Base-by-base conservation (phyloP, 2,888 invertebrate species). In the Dione juno region DNA sequence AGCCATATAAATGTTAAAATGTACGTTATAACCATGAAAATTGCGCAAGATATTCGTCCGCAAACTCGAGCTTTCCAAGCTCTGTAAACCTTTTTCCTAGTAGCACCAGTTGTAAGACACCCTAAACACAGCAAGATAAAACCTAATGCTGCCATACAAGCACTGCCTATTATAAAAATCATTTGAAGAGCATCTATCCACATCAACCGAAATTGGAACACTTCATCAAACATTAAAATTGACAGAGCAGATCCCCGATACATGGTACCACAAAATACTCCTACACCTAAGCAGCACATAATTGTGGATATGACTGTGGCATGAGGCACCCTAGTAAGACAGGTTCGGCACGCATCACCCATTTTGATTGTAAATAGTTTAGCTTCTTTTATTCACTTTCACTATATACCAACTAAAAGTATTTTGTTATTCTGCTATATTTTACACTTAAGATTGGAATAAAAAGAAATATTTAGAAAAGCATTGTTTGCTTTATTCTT, bases 301-400 rank as follows among this genome's bases (percentile, higher is more conserved):
- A 98, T 96, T 63, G 98, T 98, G 67, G 98, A 98, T 84, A 99
- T 98, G 68, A 99, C 95, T 68, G 98, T 98, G 76, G 98, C 98
- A 92, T 98, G 98, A 28, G 99, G 99, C 81, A 99, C 96, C 80
- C 98, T 95, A 54, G 97, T 96, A 92, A 98, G 95, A 86, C 97
- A 98, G 85, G 97, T 96, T 87, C 96, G 96, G 84, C 97, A 97
- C 79, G 95, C 94, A 82, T 95, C 95, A 84, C 95, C 95, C 93
- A 93, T 93, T 79, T 45, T 82, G 65, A 43, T 52, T 16, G 28
- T 57, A 37, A 16, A 57, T 37, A 40, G 10, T 57, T 57, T 40
- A 37, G 10, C 35, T 57, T 57, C 16, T 48, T 54, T 16, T 37
- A 16, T 37, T 57, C 37, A 57, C 57, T 57, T 57, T 57, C 57